Percentiles rank a stretch among this genome's conserved stretches.
These are phyloP conservation scores for Archocentrus centrarchus DNA, from an alignment of 2,113 vertebrate species.

Conservation along the genomic window DNA sequence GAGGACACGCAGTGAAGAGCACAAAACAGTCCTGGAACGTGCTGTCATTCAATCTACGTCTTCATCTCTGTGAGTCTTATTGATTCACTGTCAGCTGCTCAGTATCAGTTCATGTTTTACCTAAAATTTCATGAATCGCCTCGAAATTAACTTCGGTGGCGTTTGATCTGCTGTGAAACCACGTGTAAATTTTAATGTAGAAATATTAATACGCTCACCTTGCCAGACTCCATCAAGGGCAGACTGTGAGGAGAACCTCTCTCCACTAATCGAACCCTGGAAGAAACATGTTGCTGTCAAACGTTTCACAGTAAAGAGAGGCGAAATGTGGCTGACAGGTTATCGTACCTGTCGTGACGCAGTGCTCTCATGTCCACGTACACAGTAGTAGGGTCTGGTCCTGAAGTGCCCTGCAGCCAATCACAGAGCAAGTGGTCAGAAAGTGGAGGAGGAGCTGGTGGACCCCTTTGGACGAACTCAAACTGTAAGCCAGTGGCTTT, in stretches of 20 bases:
- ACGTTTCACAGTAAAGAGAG: accelerated
- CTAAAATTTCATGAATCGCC: neutral
- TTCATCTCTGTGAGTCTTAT: accelerated
- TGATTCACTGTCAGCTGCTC: neutral
- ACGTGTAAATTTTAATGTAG: neutral
- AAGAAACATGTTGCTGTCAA: neutral
- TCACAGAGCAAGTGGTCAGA: constrained; percentile 32
- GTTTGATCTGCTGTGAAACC: neutral
- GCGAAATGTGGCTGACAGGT: neutral
- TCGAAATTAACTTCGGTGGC: neutral
- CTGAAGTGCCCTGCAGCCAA: constrained; percentile 93
- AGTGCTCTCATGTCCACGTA: constrained; percentile 99
- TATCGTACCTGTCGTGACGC: constrained; percentile 93
- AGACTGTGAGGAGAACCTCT: constrained; percentile 83
- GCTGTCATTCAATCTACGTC: neutral
- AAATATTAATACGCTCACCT: constrained; percentile 64
- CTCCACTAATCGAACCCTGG: constrained; percentile 82
- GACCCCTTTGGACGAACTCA: neutral
- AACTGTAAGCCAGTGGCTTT: neutral
- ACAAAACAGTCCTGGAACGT: constrained; percentile 17
- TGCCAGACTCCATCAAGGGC: constrained; percentile 83
- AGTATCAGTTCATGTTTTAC: neutral
- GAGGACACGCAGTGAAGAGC: constrained; percentile 24
- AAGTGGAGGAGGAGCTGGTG: neutral
- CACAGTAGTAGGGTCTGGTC: constrained; percentile 97